Evolutionary conservation across 2,113 vertebrate genomes (phyloP).

Genomic region (Axis porcinus): DNA sequence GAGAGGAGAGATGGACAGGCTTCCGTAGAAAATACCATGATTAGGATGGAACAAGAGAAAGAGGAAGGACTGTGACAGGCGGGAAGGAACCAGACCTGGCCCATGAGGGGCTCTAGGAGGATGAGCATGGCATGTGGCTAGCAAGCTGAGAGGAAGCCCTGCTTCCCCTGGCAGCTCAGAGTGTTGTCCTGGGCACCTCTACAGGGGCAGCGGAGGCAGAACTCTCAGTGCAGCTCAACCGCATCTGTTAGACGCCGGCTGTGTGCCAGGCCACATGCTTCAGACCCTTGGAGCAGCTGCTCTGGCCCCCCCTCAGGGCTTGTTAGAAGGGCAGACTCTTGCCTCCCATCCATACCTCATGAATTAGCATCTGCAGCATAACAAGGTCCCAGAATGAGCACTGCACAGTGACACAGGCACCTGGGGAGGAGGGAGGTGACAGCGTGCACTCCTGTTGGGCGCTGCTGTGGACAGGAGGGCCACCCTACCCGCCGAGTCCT

Average conservation of each 20-base stretch:
- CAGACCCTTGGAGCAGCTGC: background rate
- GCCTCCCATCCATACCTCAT: no score
- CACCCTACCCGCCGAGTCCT: background rate
- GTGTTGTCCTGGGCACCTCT: background rate
- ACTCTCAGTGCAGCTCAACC: background rate
- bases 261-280: background rate
- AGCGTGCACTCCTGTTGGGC: fast-evolving
- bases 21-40: background rate
- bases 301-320: no score
- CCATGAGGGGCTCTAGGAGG: background rate
- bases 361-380: background rate
- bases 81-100: background rate
- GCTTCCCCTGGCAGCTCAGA: fast-evolving
- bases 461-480: background rate
- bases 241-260: fast-evolving
- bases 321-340: background rate
- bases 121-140: background rate
- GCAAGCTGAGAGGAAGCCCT: background rate
- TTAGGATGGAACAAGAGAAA: background rate
- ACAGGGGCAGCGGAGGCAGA: background rate
- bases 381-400: background rate
- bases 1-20: background rate
- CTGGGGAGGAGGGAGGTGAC: background rate
- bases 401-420: background rate
- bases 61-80: background rate